Conservation (phyloP, 2,113 vertebrate species). For the Murina feae region DNA sequence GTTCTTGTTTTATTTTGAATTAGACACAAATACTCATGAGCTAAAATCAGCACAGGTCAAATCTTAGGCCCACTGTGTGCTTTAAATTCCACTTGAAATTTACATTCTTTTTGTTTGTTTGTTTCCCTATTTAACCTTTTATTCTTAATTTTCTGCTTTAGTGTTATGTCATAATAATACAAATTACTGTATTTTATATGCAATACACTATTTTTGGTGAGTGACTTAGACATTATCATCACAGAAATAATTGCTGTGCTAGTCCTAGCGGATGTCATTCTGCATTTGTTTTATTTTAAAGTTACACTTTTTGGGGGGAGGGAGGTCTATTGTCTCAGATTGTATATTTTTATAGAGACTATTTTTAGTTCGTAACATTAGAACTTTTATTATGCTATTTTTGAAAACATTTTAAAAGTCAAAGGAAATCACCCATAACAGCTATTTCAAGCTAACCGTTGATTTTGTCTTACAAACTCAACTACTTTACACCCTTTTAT, state of each 20-base stretch:
- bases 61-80: not conserved
- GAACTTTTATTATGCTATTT: not conserved
- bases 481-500: not conserved
- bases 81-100: not conserved
- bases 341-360: not conserved
- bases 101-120: not conserved
- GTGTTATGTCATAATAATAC: not conserved
- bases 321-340: not conserved
- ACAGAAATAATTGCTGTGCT: not conserved
- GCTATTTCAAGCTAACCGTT: not conserved
- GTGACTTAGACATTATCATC: not conserved
- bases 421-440: not conserved
- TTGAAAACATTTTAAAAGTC: slow-evolving; percentile 17
- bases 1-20: not conserved
- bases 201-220: not conserved
- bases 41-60: not conserved
- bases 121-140: not conserved
- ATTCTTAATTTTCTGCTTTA: not conserved
- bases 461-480: not conserved
- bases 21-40: not conserved
- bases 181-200: not conserved
- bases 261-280: not conserved
- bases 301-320: not conserved
- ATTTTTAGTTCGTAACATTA: not conserved
- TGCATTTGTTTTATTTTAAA: not conserved